Base-by-base conservation (phyloP, 2,888 invertebrate genomes). In the Theodoxus fluviatilis region DNA sequence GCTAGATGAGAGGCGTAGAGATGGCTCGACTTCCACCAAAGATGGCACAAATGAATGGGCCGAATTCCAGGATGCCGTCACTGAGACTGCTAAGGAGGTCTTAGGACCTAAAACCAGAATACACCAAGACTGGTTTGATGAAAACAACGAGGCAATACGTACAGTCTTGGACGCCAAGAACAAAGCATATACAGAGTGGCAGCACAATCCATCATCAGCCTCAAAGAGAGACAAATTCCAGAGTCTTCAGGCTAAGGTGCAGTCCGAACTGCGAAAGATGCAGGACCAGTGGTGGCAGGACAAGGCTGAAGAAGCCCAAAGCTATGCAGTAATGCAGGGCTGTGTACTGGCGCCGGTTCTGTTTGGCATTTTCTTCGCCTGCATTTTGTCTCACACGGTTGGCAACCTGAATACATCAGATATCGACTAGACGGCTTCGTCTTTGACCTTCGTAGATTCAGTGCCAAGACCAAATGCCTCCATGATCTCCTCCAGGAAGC, bases 221-320 rank as follows among this genome's bases (percentile, higher is more conserved):
- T 55, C 68, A 4, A 57, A 61, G 52, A 9, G 47, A 35, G 68
- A 61, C 43, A n/a, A 25, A 6, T 61, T 63, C 71, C 61, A 68
- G 33, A 7, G 22, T 31, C 49, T 64, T n/a, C n/a, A n/a, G n/a
- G n/a, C n/a, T n/a, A n/a, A n/a, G n/a, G n/a, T n/a, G n/a, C n/a
- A n/a, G n/a, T n/a, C n/a, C n/a, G n/a, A n/a, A n/a, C n/a, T 71
- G 0, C 47, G 65, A 22, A 15, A 12, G 15, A 71, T 71, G 71
- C 71, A 69, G 31, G 66, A 66, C 35, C 9, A 59, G 40, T 71
- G 69, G 66, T 69, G 65, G 64, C 38, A 69, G 37, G n/a, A 22
- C 31, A 71, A 69, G 33, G 71, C 71, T 15, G 65, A 59, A 4
- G 65, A 71, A 35, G n/a, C 68, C 18, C 67, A 71, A 9, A 25